A percentile compares a stretch with the other conserved stretches of the same genome.
Evolutionary conservation across 2,888 invertebrate genomes (phyloP).

Genomic region (Neria commutata): DNA sequence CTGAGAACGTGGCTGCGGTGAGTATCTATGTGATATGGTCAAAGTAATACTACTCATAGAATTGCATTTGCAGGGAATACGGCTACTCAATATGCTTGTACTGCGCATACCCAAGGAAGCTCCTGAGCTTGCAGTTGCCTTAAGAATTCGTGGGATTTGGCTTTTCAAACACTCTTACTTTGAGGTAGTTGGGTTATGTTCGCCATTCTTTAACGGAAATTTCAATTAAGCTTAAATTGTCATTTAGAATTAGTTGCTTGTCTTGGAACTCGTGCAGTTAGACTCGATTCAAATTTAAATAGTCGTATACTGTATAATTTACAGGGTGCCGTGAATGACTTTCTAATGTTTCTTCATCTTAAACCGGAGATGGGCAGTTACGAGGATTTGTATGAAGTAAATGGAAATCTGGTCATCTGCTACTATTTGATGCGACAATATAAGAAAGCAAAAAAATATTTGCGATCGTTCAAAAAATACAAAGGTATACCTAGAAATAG

Average conservation of each 20-base stretch:
- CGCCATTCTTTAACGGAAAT: too few relatives aligned
- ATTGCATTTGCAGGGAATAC: not conserved
- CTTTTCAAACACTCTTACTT: constrained; percentile 23
- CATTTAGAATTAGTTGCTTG: too few relatives aligned
- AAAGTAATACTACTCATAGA: too few relatives aligned
- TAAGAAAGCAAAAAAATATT: constrained; percentile 25
- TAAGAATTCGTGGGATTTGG: constrained; percentile 28
- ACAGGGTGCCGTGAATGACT: constrained; percentile 30
- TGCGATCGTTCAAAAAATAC: constrained; percentile 25
- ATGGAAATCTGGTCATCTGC: constrained; percentile 27
- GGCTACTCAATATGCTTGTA: constrained; percentile 19
- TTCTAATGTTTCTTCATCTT: constrained; percentile 32
- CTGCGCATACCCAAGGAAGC: constrained; percentile 28
- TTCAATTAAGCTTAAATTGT: too few relatives aligned
- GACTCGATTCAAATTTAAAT: too few relatives aligned
- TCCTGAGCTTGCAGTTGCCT: constrained; percentile 20
- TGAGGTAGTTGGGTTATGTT: too few relatives aligned
- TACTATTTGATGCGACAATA: constrained; percentile 30
- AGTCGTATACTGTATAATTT: too few relatives aligned
- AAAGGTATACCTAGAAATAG: constrained; percentile 23
- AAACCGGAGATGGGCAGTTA: constrained; percentile 5
- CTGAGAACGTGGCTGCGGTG: not conserved
- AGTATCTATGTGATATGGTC: not conserved
- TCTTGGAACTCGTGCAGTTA: too few relatives aligned
- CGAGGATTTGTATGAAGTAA: constrained; percentile 29